Base-by-base conservation (phyloP, 2,888 invertebrate species). In the Apodemia duryi region DNA sequence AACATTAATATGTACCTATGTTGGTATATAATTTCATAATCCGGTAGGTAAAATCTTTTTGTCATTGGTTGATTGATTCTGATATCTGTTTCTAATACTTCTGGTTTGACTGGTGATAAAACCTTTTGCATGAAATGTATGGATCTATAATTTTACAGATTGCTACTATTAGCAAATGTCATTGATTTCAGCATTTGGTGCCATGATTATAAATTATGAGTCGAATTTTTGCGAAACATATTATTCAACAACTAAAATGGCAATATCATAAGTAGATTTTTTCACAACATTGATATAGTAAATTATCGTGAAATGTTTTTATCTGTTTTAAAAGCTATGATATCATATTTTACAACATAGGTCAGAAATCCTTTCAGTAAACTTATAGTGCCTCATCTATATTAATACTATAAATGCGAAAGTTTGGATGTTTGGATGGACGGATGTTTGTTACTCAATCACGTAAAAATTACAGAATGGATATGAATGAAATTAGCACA, bases 221-320 rank as follows among this genome's bases (percentile, higher is more conserved):
- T 60, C 6, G 35, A 60, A 60, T 35, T 35, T 60, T 60, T 60
- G 57, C 57, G 57, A 60, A 60, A 60, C 35, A 32, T 60, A 60
- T 51, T 51, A 51, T 60, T 35, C 57, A 60, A 60, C 57, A 57
- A 28, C 57, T 35, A 35, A 60, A 60, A 60, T 60, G 57, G 35
- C n/a, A 60, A 60, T 60, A 60, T 29, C 29, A 29, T 60, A 60
- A 60, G 29, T 60, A 35, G 10, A 35, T 6, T n/a, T 60, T 60
- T 32, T 6, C 57, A 35, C 6, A 60, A 60, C 29, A 11, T 60
- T n/a, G 13, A 13, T 60, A 35, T 32, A 32, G 35, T 60, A 60
- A 60, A 60, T 60, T 35, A 60, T 32, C n/a, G 13, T 57, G 35
- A 60, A 13, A 10, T n/a, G 13, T n/a, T 29, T 52, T 29, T 21